phyloP scores from a whole-genome alignment of 2,113 vertebrate species.

The Pheucticus melanocephalus region DNA sequence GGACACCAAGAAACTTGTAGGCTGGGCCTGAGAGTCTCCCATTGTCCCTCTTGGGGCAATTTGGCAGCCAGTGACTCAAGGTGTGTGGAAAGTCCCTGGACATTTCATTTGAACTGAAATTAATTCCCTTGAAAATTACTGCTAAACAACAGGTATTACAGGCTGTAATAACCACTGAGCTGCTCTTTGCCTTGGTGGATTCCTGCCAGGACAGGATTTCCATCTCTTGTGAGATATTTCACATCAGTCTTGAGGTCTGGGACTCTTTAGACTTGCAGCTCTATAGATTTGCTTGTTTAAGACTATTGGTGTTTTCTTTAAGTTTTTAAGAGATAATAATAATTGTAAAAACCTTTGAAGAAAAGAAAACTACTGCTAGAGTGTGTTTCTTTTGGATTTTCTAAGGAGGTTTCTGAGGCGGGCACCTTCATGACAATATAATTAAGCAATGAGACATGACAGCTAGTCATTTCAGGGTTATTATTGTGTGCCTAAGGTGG shows the following conservation, averaged over 20 bases:
- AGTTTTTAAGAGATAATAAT: neutral
- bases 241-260: neutral
- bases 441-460: conserved; percentile 62
- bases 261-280: neutral
- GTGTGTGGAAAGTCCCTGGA: neutral
- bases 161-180: neutral
- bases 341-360: neutral
- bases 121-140: neutral
- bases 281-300: conserved; percentile 33
- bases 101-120: neutral
- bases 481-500: conserved; percentile 59
- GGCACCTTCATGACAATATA: conserved; percentile 40
- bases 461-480: conserved; percentile 44
- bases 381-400: conserved; percentile 35
- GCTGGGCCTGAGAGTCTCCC: fast-evolving
- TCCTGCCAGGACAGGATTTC: conserved; percentile 7
- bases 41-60: fast-evolving
- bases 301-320: conserved; percentile 10
- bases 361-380: neutral
- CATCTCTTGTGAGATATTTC: neutral
- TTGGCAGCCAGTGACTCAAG: neutral
- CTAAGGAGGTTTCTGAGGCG: conserved; percentile 2
- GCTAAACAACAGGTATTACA: neutral
- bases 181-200: neutral
- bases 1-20: neutral